Conservation (phyloP, 2,113 vertebrate genomes). For the Emydura subglobosa region DNA sequence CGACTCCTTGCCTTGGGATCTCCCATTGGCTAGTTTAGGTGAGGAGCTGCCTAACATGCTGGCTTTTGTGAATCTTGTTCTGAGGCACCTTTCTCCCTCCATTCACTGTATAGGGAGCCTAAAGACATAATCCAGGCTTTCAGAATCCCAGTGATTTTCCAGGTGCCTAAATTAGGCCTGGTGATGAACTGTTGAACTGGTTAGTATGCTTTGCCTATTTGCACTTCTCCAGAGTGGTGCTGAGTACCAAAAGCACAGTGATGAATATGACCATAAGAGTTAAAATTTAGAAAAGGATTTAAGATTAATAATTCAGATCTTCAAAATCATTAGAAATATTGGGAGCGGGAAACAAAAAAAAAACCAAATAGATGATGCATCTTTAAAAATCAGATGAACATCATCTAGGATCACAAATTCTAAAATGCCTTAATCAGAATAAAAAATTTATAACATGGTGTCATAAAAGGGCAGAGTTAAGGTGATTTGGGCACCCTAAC, state of each 20-base stretch:
- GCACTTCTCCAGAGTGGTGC: not conserved
- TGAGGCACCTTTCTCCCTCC: not conserved
- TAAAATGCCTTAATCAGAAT: not conserved
- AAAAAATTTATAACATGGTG: not conserved
- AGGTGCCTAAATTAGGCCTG: too few species aligned
- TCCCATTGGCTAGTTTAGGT: not conserved
- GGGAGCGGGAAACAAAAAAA: not conserved
- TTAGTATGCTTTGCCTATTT: not conserved
- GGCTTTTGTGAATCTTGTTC: not conserved
- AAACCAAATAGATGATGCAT: accelerated
- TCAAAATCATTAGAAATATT: accelerated
- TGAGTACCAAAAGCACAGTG: not conserved
- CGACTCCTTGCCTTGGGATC: not conserved
- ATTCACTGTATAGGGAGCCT: not conserved
- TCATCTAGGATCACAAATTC: not conserved
- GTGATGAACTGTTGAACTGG: not conserved
- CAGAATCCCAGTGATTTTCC: not conserved
- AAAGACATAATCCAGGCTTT: not conserved
- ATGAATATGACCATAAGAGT: not conserved
- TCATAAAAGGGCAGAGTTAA: not conserved
- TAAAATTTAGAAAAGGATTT: not conserved
- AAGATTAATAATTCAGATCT: not conserved
- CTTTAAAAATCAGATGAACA: not conserved
- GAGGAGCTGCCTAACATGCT: not conserved
- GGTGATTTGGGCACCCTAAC: not conserved